These are phyloP conservation scores for Argyrosomus japonicus DNA, from an alignment of 2,113 vertebrate genomes.

Conservation along the genomic window DNA sequence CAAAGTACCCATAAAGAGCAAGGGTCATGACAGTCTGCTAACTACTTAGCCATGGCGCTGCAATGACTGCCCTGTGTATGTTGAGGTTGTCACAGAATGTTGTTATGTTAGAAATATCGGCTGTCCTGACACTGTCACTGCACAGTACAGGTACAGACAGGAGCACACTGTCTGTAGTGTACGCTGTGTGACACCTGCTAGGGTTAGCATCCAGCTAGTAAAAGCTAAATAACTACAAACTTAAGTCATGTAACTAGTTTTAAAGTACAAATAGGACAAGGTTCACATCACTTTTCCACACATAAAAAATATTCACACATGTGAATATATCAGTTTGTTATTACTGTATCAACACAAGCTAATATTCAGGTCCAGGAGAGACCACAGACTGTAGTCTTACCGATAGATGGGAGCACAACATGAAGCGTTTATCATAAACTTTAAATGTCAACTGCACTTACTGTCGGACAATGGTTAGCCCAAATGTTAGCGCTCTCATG, in stretches of 20 bases:
- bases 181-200: not conserved
- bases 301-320: not conserved
- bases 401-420: not conserved
- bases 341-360: not conserved
- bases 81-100: not conserved
- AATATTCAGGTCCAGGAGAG: not conserved
- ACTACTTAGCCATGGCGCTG: no score
- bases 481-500: slow-evolving; percentile 68
- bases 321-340: not conserved
- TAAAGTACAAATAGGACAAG: not conserved
- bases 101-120: not conserved
- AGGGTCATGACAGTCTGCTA: not conserved
- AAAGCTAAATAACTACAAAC: not conserved
- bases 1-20: no score
- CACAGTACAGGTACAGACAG: no score
- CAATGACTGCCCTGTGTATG: not conserved
- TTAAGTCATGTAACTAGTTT: not conserved
- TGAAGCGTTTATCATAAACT: not conserved
- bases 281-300: no score
- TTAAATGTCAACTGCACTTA: slow-evolving; percentile 66
- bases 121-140: not conserved
- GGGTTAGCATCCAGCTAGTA: not conserved
- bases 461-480: slow-evolving; percentile 83
- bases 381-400: not conserved
- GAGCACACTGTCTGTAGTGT: not conserved